A percentile compares a stretch with the other conserved stretches of the same genome.
Evolutionary conservation across 1,140 invertebrate genomes (phyloP).

Genomic region (Aporrectodea caliginosa): DNA sequence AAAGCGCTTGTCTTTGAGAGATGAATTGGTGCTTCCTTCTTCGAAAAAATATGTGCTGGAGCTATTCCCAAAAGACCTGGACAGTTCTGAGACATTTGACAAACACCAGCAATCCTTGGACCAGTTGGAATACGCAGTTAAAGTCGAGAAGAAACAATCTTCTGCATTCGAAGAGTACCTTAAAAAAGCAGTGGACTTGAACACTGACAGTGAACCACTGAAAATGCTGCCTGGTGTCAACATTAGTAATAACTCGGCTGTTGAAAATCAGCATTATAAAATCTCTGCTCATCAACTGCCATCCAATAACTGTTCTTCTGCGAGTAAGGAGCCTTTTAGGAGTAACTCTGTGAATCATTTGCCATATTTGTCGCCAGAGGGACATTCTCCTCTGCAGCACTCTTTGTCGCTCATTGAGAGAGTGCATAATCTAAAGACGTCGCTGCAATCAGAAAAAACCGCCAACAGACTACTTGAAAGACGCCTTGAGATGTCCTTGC

Average conservation of each 20-base stretch:
- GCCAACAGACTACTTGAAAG: neutral
- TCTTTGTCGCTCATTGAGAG: neutral
- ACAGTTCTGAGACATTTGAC: neutral
- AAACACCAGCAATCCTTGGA: neutral
- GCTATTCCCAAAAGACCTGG: neutral
- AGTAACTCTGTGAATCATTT: neutral
- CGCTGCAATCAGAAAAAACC: neutral
- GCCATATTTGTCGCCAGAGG: neutral
- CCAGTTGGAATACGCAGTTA: neutral
- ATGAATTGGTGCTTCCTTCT: neutral
- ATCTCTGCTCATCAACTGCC: neutral
- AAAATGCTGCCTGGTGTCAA: too few relatives aligned
- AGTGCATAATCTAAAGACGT: neutral
- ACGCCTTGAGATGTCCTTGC: neutral
- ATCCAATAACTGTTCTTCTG: neutral
- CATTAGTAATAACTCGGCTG: too few relatives aligned
- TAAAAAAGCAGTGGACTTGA: neutral
- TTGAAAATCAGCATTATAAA: neutral
- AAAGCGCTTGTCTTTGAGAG: neutral
- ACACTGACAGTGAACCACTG: neutral
- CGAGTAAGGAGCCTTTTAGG: neutral
- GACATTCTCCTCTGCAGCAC: neutral
- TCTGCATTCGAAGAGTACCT: neutral
- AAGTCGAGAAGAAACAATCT: neutral
- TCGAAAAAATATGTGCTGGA: neutral